These are phyloP conservation scores for Anguilla pacifica DNA, from an alignment of 2,797 vertebrate genomes.

Conservation along the genomic window DNA sequence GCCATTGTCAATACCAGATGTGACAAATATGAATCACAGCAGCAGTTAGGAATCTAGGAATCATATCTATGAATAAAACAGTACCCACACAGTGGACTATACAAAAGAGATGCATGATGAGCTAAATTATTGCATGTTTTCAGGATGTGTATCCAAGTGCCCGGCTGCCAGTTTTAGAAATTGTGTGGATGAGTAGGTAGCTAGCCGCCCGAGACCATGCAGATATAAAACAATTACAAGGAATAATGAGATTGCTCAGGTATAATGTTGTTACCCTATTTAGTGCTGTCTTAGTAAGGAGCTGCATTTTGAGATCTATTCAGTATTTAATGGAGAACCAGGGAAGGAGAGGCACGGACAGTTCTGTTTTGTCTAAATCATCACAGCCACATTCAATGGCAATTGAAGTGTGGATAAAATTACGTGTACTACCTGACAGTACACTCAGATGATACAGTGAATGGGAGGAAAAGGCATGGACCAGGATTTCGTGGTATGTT, in stretches of 20 bases:
- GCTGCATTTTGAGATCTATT: neutral
- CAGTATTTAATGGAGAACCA: neutral
- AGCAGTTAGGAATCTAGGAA: neutral
- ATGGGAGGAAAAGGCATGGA: neutral
- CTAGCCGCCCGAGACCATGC: neutral
- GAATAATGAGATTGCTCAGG: slow-evolving; percentile 12
- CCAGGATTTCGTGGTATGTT: too few relatives aligned
- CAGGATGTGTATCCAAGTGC: neutral
- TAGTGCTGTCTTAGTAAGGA: neutral
- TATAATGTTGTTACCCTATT: neutral
- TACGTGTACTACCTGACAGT: neutral
- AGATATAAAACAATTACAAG: neutral
- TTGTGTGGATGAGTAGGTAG: slow-evolving; percentile 5
- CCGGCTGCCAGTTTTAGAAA: neutral
- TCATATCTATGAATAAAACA: neutral
- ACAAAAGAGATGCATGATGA: neutral
- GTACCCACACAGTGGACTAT: neutral
- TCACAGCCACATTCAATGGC: neutral
- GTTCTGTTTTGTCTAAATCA: neutral
- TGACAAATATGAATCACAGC: neutral
- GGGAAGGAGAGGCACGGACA: neutral
- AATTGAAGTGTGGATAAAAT: neutral
- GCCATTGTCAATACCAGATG: neutral
- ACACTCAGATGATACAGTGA: neutral
- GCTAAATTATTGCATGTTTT: neutral